phyloP scores from a whole-genome alignment of 2,888 invertebrate genomes.

The Pristionchus exspectatus region DNA sequence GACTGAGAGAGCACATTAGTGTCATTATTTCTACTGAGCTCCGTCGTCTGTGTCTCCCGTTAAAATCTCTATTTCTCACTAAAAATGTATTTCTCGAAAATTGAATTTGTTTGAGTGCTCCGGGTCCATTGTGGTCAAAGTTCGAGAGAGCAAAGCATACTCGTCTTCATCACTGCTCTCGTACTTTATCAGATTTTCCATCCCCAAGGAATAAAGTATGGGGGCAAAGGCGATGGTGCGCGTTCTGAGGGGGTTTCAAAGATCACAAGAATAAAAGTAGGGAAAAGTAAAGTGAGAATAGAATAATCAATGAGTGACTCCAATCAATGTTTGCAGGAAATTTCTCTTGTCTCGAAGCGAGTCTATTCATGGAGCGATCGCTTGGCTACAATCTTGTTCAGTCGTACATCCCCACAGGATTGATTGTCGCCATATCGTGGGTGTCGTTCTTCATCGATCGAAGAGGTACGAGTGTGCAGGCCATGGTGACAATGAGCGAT shows the following conservation, averaged over 20 bases:
- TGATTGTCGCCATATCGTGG: slow-evolving; percentile 71
- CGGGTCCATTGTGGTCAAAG: not conserved
- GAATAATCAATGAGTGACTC: not conserved
- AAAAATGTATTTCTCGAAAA: not conserved
- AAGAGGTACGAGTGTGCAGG: slow-evolving; percentile 56
- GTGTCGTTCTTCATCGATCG: slow-evolving; percentile 74
- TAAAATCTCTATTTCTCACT: no score
- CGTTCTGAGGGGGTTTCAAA: not conserved
- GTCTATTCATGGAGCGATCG: slow-evolving; percentile 70
- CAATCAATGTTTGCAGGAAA: slow-evolving; percentile 61
- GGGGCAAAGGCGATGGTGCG: not conserved
- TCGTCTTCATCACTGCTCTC: not conserved
- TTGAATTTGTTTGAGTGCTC: not conserved
- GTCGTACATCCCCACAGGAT: slow-evolving; percentile 59
- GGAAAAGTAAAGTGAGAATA: no score
- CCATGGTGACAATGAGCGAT: no score
- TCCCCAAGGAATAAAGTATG: not conserved
- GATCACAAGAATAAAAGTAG: not conserved
- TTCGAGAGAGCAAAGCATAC: not conserved
- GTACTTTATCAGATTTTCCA: not conserved
- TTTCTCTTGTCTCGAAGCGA: slow-evolving; percentile 74
- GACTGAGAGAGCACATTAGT: no score
- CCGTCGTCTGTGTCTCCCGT: no score
- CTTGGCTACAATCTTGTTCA: slow-evolving; percentile 78
- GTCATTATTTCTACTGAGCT: not conserved